Conservation (phyloP, 2,888 invertebrate species). For the Limnephilus auricula region DNA sequence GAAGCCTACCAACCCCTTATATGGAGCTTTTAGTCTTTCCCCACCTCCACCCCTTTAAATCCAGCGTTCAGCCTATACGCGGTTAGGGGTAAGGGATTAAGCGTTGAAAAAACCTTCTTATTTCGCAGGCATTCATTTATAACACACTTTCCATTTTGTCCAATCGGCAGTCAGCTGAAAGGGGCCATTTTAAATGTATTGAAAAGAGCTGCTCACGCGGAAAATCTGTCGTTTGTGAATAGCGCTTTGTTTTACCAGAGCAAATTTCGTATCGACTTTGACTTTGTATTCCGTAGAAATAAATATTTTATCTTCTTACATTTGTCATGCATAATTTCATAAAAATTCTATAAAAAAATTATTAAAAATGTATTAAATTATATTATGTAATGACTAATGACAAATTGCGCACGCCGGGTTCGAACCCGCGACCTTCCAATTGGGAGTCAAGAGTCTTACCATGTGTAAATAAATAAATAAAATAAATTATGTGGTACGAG, state of each 20-base stretch:
- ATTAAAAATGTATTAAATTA: no score
- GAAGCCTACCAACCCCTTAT: neutral
- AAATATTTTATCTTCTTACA: neutral
- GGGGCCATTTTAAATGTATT: neutral
- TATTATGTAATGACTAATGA: no score
- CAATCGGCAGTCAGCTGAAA: constrained; percentile 4
- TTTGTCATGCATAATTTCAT: neutral
- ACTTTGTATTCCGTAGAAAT: neutral
- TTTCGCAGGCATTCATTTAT: neutral
- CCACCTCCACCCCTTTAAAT: neutral
- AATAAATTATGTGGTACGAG: no score
- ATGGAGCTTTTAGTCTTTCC: neutral
- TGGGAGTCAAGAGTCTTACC: no score
- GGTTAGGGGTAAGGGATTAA: neutral
- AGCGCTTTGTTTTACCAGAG: neutral
- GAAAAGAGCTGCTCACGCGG: neutral
- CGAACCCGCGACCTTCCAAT: no score
- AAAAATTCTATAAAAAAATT: no score
- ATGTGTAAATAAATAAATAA: no score
- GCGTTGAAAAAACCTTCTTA: neutral
- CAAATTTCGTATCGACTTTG: neutral
- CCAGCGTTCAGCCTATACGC: neutral
- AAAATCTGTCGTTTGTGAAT: neutral
- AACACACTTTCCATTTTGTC: neutral
- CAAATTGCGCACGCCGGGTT: no score